A percentile compares a stretch with the other conserved stretches of the same genome.
Conservation (phyloP, 92 coral and sea anemone genomes). For the Chrysogorgia sp. region DNA sequence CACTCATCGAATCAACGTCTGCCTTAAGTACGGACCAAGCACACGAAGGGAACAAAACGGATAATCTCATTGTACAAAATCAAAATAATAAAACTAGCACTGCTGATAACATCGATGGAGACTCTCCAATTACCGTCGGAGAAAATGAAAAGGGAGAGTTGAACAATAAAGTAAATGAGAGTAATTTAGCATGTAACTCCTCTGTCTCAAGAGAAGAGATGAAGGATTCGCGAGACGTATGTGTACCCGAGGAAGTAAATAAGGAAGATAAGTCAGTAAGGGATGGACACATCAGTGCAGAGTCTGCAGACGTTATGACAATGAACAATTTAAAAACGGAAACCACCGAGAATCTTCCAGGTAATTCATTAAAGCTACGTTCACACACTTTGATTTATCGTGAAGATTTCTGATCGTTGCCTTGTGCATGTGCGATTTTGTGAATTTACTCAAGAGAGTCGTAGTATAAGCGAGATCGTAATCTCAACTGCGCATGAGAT, state of each 20-base stretch:
- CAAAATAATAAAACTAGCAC: neutral
- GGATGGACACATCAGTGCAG: neutral
- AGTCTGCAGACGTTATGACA: neutral
- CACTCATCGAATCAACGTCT: conserved; percentile 13
- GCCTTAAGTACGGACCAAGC: neutral
- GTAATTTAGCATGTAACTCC: neutral
- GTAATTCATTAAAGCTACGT: too few species aligned
- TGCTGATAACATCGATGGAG: neutral
- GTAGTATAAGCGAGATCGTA: too few species aligned
- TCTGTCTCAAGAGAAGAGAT: neutral
- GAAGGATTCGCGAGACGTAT: neutral
- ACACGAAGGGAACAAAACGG: neutral
- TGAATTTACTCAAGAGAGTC: too few species aligned
- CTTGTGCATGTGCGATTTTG: too few species aligned
- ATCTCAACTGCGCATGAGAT: too few species aligned
- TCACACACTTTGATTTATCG: too few species aligned
- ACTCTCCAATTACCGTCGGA: neutral
- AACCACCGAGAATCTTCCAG: neutral
- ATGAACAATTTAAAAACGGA: neutral
- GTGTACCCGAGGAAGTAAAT: neutral
- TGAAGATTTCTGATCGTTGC: too few species aligned
- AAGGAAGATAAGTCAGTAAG: too few species aligned
- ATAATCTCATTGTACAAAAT: neutral
- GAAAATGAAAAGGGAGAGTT: conserved; percentile 1
- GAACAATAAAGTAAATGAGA: neutral